phyloP scores from a whole-genome alignment of 64 coral and sea anemone genomes.

The Hydrozoanthus tunicans region DNA sequence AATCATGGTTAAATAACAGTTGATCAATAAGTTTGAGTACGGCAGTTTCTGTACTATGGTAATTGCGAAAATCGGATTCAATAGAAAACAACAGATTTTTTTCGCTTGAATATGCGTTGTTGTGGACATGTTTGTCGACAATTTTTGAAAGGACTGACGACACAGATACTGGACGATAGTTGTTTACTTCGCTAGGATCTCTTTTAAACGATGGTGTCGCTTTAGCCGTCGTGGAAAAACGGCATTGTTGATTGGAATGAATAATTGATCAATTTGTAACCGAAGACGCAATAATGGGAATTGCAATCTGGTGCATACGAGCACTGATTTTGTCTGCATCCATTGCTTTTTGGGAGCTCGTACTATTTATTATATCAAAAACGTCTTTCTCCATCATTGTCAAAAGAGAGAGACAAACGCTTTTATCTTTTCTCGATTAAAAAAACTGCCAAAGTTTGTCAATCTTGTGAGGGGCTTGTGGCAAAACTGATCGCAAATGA shows the following conservation, averaged over 20 bases:
- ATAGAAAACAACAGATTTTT: no score
- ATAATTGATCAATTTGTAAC: background rate
- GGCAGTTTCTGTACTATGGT: no score
- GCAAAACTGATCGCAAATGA: conserved; percentile 52
- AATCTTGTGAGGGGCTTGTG: background rate
- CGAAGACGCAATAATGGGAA: background rate
- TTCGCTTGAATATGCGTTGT: no score
- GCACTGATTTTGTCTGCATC: conserved; percentile 16
- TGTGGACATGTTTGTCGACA: no score
- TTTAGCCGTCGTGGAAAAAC: conserved; percentile 1
- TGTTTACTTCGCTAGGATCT: background rate
- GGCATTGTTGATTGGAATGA: background rate
- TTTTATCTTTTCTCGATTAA: conserved; percentile 13
- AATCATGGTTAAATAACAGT: no score
- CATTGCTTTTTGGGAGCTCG: background rate
- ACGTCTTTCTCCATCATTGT: background rate
- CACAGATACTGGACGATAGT: background rate
- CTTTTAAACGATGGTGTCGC: background rate
- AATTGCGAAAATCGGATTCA: no score
- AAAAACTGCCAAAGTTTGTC: conserved; percentile 3
- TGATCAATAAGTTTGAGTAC: no score
- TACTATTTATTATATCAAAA: conserved; percentile 1
- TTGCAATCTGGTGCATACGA: background rate
- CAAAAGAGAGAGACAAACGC: background rate
- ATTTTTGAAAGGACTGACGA: no score